Evolutionary conservation across 2,113 vertebrate genomes (phyloP), one percentile per base, ranked within the genome.

Genomic region (Amblyopsis rosae): DNA sequence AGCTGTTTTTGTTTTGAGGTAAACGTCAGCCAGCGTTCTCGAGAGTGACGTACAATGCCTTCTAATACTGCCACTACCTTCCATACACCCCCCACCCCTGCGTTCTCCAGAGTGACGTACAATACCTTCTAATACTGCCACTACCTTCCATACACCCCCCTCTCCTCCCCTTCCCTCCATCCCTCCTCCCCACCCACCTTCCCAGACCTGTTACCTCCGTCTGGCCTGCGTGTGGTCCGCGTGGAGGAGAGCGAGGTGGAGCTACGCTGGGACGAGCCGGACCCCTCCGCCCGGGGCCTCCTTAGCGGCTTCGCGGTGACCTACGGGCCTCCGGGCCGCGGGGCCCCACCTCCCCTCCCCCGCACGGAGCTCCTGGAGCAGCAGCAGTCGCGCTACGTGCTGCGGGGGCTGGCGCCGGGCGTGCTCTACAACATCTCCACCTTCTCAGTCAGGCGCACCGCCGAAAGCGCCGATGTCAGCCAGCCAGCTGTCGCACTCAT

Each of bases 351-450:
- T 26, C 26, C 26, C 26, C 26, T 26, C 26, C 26, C 26, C 26
- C 95, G 94, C 82, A 97, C 95, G 0, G 98, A 98, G 89, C 94
- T 95, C 65, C 93, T 99, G 88, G 95, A 96, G 86, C 89, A 91
- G 72, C 90, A 94, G 82, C 93, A 92, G 84, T 94, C 94, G 59
- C 87, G 91, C 45, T 95, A 98, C 76, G 92, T 96, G 80, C 92
- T 99, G 73, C 92, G 90, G 76, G 94, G 94, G 67, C 93, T 99
- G 73, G 90, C 84, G 17, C 93, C 97, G 0, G 97, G 97, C 72
- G 90, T 93, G 66, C 93, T 95, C 69, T 99, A 99, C 93, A 99
- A 98, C 90, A 96, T 99, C 92, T 98, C 97, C 8, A 93, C 97
- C 79, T 95, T 96, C 92, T 96, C 96, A 3, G 92, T 98, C 91